A percentile compares a stretch with the other conserved stretches of the same genome.
These are phyloP conservation scores for Balaeniceps rex DNA, from an alignment of 2,113 vertebrate species.

Conservation along the genomic window DNA sequence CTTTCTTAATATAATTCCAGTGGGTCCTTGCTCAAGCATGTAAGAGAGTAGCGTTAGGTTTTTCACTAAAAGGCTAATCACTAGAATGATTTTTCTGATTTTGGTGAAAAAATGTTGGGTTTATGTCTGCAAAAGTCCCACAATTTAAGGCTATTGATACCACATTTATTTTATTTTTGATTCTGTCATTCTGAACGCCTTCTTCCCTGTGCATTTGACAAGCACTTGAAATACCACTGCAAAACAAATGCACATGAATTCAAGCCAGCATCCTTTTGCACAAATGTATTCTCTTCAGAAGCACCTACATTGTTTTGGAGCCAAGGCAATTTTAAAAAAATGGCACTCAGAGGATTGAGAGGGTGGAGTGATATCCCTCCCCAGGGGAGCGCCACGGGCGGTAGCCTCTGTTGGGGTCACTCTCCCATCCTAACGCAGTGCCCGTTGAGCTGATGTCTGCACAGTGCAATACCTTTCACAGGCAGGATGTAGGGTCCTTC, in stretches of 20 bases:
- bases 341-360: background rate
- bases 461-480: background rate
- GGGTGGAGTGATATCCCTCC: background rate
- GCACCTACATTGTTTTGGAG: background rate
- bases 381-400: background rate
- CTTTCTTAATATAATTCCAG: background rate
- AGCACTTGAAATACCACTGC: background rate
- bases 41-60: background rate
- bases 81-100: background rate
- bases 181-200: background rate
- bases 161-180: background rate
- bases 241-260: background rate
- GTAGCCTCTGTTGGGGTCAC: background rate
- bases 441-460: background rate
- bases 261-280: background rate
- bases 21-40: background rate
- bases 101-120: background rate
- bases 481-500: background rate
- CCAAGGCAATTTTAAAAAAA: background rate
- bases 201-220: background rate
- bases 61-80: background rate
- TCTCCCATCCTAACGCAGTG: background rate
- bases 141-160: background rate
- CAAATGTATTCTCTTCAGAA: background rate
- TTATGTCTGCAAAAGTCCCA: background rate